These are phyloP conservation scores for Drosophila fuyamai DNA, from an alignment of 1,140 invertebrate species.

Conservation along the genomic window DNA sequence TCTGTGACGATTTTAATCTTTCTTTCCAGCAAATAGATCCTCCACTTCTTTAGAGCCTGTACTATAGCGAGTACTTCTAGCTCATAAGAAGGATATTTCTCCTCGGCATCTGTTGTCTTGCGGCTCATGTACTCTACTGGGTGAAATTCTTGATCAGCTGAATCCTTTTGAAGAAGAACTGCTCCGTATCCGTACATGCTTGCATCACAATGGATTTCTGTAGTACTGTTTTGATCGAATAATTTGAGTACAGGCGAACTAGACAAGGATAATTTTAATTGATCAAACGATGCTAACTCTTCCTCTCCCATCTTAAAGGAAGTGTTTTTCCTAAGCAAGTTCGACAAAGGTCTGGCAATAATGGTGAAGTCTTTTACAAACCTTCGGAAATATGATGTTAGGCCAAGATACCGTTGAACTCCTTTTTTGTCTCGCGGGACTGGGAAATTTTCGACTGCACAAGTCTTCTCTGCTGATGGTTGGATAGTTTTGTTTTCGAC, in stretches of 20 bases:
- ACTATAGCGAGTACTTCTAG: no score
- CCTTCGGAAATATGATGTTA: background rate
- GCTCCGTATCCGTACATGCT: background rate
- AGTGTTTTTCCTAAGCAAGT: background rate
- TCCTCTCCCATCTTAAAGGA: background rate
- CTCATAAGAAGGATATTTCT: no score
- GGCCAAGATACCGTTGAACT: background rate
- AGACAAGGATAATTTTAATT: background rate
- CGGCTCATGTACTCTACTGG: background rate
- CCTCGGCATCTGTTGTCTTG: background rate
- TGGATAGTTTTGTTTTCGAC: background rate
- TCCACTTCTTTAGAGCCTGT: no score
- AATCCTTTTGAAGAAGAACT: background rate
- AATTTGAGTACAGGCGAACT: background rate
- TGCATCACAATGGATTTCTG: constrained; percentile 1
- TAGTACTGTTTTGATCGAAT: background rate
- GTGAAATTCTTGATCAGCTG: background rate
- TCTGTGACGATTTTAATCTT: constrained; percentile 6
- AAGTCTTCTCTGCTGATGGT: background rate
- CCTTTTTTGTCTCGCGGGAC: no score
- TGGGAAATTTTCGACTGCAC: no score
- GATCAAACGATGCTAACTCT: no score
- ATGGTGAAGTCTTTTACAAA: background rate
- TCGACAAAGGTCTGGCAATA: background rate
- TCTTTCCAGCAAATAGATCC: background rate